Conservation (phyloP, 1,140 invertebrate species). For the Goniozus legneri region DNA sequence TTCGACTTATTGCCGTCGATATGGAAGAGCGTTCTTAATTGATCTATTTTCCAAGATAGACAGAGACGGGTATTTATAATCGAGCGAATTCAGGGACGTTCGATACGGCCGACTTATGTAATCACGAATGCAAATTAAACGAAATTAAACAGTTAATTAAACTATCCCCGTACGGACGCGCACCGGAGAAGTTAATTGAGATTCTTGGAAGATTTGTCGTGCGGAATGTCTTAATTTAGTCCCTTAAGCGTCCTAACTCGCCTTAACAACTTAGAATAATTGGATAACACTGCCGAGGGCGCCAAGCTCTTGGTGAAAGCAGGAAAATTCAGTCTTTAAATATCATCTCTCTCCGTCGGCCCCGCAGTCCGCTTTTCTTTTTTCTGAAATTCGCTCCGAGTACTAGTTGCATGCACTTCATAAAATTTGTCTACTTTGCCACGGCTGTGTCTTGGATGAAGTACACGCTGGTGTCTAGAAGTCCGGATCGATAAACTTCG, state of each 20-base stretch:
- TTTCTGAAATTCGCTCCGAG: neutral
- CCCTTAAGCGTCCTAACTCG: constrained; percentile 54
- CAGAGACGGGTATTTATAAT: too few species aligned
- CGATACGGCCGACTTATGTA: constrained; percentile 32
- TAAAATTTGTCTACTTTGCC: too few species aligned
- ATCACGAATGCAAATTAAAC: constrained; percentile 51
- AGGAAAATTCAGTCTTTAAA: constrained; percentile 24
- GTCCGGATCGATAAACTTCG: too few species aligned
- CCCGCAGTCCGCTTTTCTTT: neutral
- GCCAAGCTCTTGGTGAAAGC: constrained; percentile 11
- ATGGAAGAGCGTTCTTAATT: too few species aligned
- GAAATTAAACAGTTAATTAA: constrained; percentile 58
- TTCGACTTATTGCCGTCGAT: too few species aligned
- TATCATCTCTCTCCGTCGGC: neutral
- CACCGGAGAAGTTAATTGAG: constrained; percentile 52
- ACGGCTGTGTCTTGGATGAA: too few species aligned
- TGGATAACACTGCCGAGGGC: constrained; percentile 47
- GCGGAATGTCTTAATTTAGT: constrained; percentile 58
- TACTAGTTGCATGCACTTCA: too few species aligned
- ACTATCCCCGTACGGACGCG: constrained; percentile 29
- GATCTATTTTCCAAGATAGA: too few species aligned
- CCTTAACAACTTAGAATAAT: constrained; percentile 57
- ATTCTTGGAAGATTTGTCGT: constrained; percentile 57
- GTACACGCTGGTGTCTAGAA: too few species aligned
- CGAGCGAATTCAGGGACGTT: too few species aligned